phyloP scores from a whole-genome alignment of 2,797 vertebrate genomes.

The Pachyuromys duprasi region DNA sequence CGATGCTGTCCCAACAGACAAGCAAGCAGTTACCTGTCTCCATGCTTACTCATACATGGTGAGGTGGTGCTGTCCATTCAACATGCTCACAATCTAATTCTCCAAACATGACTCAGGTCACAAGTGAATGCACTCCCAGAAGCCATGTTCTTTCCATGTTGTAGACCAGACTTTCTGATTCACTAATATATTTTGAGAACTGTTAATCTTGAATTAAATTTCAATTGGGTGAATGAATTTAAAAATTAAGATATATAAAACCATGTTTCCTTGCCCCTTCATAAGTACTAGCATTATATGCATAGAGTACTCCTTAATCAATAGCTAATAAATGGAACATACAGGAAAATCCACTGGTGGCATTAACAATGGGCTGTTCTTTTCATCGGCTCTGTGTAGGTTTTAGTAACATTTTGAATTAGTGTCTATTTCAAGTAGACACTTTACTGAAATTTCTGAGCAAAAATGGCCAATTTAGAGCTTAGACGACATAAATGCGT shows the following conservation, averaged over 20 bases:
- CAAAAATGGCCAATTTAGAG: conserved; percentile 33
- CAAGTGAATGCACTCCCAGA: conserved; percentile 4
- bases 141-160: not conserved
- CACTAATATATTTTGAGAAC: not conserved
- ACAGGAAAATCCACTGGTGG: conserved; percentile 7
- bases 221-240: conserved; percentile 43
- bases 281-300: conserved; percentile 24
- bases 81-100: not conserved
- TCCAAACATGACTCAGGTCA: conserved; percentile 13
- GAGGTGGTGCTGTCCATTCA: not conserved
- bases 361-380: conserved; percentile 24
- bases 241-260: conserved; percentile 51
- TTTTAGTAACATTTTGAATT: conserved; percentile 57
- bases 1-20: not conserved
- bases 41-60: not conserved
- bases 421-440: conserved; percentile 49
- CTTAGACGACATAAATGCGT: conserved; percentile 35
- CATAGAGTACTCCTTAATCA: conserved; percentile 37
- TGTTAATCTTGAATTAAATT: conserved; percentile 25
- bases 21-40: not conserved
- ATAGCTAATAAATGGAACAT: conserved; percentile 25
- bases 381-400: conserved; percentile 33
- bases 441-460: conserved; percentile 31
- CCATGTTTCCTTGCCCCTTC: not conserved
- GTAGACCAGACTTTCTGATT: not conserved